These are phyloP conservation scores for Python bivittatus DNA, from an alignment of 2,113 vertebrate genomes.

Conservation along the genomic window DNA sequence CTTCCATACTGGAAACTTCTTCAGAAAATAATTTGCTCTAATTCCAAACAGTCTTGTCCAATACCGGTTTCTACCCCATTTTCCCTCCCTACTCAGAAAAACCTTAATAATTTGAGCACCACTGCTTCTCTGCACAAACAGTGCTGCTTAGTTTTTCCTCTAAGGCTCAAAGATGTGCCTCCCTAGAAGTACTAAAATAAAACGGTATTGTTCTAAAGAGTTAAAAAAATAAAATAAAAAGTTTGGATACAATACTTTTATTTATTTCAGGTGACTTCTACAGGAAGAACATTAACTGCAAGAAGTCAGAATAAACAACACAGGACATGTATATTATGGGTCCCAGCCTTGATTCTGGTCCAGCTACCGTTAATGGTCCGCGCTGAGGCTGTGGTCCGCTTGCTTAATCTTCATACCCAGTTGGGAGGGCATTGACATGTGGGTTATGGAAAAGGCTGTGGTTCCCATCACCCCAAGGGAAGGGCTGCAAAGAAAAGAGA, in stretches of 20 bases:
- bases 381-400: constrained; percentile 51
- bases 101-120: neutral
- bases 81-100: neutral
- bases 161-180: neutral
- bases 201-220: neutral
- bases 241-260: constrained; percentile 64
- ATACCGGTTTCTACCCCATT: no score
- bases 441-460: constrained; percentile 90
- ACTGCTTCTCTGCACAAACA: neutral
- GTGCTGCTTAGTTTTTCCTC: neutral
- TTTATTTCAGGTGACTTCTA: constrained; percentile 62
- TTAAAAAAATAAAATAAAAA: neutral
- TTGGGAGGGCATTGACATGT: constrained; percentile 86
- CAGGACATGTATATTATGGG: constrained; percentile 8
- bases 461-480: constrained; percentile 95
- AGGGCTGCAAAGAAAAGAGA: constrained; percentile 78
- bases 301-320: constrained; percentile 48
- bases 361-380: constrained; percentile 66
- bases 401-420: constrained; percentile 85
- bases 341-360: constrained; percentile 66
- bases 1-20: neutral
- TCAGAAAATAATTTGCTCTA: neutral
- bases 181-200: neutral
- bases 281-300: constrained; percentile 6
- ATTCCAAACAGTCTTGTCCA: neutral